These are phyloP conservation scores for Dorcus hopei DNA, from an alignment of 2,888 invertebrate species.

Conservation along the genomic window DNA sequence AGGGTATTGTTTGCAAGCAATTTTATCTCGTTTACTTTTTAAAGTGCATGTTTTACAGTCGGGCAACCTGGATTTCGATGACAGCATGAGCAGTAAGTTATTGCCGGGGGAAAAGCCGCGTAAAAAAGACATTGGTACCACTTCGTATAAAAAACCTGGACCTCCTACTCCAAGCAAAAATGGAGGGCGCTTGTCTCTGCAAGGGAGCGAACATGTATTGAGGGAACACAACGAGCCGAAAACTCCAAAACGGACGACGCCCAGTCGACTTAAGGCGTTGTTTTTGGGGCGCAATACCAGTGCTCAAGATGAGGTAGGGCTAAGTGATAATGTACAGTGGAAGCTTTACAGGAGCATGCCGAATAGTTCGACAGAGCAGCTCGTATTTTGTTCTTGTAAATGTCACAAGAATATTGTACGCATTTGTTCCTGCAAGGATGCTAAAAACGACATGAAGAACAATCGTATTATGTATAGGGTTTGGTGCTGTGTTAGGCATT, in stretches of 20 bases:
- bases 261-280: conserved; percentile 61
- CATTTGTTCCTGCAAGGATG: conserved; percentile 2
- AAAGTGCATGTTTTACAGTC: conserved; percentile 27
- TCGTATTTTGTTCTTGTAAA: conserved; percentile 8
- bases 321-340: conserved; percentile 5
- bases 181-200: conserved; percentile 66
- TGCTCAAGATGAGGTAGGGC: conserved; percentile 37
- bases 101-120: conserved; percentile 50
- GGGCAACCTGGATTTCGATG: conserved; percentile 43
- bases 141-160: conserved; percentile 79
- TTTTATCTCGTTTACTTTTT: neutral
- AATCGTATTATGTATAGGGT: conserved; percentile 4
- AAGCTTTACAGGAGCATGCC: conserved; percentile 1
- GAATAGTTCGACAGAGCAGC: neutral
- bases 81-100: conserved; percentile 45
- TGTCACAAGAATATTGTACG: conserved; percentile 8
- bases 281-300: conserved; percentile 54
- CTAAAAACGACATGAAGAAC: conserved; percentile 1
- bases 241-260: conserved; percentile 56
- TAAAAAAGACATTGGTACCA: conserved; percentile 62
- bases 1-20: conserved; percentile 51
- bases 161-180: conserved; percentile 86
- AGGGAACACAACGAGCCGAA: conserved; percentile 51
- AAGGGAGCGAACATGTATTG: conserved; percentile 57
- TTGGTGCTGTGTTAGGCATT: conserved; percentile 11